Conservation (phyloP, 2,113 vertebrate species). For the Chloebia gouldiae region DNA sequence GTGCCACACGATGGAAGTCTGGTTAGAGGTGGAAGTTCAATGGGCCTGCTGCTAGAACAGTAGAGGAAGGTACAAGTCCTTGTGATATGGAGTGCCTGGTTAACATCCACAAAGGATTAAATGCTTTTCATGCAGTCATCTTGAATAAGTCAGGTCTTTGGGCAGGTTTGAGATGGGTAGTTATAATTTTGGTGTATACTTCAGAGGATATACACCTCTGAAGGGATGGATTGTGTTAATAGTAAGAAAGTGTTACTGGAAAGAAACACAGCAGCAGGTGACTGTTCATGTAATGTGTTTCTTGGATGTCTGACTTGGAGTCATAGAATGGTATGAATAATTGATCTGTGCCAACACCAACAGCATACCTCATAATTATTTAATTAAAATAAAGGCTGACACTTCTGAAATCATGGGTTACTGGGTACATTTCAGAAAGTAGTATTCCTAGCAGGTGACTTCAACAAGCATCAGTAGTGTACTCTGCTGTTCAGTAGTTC, state of each 20-base stretch:
- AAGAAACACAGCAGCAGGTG: not conserved
- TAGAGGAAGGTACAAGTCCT: not conserved
- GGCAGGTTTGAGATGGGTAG: not conserved
- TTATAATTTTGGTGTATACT: not conserved
- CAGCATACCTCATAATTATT: conserved; percentile 33
- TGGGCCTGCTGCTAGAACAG: not conserved
- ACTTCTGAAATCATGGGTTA: not conserved
- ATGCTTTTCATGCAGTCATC: not conserved
- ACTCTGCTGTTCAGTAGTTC: not conserved
- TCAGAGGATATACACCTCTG: not conserved
- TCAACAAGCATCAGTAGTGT: not conserved
- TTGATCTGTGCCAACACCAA: conserved; percentile 56
- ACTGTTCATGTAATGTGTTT: not conserved
- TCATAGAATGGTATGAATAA: conserved; percentile 10
- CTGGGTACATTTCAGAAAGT: not conserved
- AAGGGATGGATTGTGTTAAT: not conserved
- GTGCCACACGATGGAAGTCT: not conserved
- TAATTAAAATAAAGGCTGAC: conserved; percentile 8
- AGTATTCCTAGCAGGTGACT: not conserved
- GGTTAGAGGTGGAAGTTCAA: not conserved
- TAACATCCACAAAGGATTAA: not conserved
- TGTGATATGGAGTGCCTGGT: not conserved
- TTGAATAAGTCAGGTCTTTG: not conserved
- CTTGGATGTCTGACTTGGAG: conserved; percentile 39
- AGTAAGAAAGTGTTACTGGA: not conserved